Percentiles rank a stretch among this genome's conserved stretches.
These are phyloP conservation scores for Tetraneura akinire DNA, from an alignment of 1,140 invertebrate genomes.

Conservation along the genomic window DNA sequence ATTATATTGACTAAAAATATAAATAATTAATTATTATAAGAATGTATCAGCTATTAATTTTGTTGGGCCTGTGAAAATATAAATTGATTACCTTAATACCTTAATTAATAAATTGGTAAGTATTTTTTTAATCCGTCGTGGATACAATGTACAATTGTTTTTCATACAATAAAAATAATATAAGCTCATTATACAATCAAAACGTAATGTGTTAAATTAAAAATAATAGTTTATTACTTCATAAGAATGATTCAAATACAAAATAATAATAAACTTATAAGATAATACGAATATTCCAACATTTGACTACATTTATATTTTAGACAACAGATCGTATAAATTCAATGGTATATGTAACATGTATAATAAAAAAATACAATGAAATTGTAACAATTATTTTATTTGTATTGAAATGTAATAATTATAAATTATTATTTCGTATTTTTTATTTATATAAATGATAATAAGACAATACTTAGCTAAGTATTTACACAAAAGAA, in stretches of 20 bases:
- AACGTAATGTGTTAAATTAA: background rate
- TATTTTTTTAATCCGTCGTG: constrained; percentile 5
- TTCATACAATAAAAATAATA: constrained; percentile 1
- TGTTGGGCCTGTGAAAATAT: no score
- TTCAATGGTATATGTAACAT: background rate
- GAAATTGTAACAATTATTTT: background rate
- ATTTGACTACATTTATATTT: background rate
- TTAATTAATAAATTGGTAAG: constrained; percentile 15
- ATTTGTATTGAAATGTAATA: background rate
- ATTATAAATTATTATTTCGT: background rate
- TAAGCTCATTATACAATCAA: background rate
- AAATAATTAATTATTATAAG: background rate
- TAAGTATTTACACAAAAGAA: no score
- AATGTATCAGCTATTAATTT: no score
- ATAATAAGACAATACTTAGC: no score
- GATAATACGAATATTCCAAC: background rate
- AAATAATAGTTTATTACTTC: background rate
- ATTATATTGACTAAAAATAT: background rate
- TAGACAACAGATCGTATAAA: background rate
- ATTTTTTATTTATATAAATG: no score
- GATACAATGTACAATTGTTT: constrained; percentile 7
- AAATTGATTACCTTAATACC: background rate
- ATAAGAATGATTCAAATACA: background rate
- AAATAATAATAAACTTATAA: background rate
- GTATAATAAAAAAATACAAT: constrained; percentile 1